phyloP scores from a whole-genome alignment of 23 tunicate genomes.

The Ciona savignyi region DNA sequence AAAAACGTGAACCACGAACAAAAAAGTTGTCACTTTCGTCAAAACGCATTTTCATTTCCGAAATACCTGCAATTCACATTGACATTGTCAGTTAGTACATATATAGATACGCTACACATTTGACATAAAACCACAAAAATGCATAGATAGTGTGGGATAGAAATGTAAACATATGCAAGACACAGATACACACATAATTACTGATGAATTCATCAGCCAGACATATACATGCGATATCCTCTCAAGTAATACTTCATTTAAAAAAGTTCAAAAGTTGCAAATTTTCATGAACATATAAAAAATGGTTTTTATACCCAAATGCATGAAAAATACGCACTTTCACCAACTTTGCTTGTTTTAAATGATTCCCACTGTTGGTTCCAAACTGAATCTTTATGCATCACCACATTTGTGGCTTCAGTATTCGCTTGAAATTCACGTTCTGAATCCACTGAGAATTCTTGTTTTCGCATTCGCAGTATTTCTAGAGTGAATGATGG shows the following conservation, averaged over 20 bases:
- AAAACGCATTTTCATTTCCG: constrained; percentile 79
- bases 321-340: constrained; percentile 77
- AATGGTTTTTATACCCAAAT: too few relatives aligned
- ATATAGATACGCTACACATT: too few relatives aligned
- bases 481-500: constrained; percentile 9
- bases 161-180: too few relatives aligned
- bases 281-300: too few relatives aligned
- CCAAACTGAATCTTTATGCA: constrained; percentile 96
- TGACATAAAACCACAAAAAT: too few relatives aligned
- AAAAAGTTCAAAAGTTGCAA: too few relatives aligned
- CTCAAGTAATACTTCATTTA: too few relatives aligned
- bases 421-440: constrained; percentile 62
- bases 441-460: constrained; percentile 20
- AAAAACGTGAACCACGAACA: constrained; percentile 52
- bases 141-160: too few relatives aligned
- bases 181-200: too few relatives aligned
- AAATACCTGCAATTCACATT: constrained; percentile 66
- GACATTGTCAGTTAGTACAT: too few relatives aligned
- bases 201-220: too few relatives aligned
- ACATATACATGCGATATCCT: too few relatives aligned
- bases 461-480: constrained; percentile 41
- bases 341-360: constrained; percentile 84
- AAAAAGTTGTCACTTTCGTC: constrained; percentile 92
- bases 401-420: constrained; percentile 70
- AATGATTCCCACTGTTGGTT: constrained; percentile 92